Conservation (phyloP, 2,888 invertebrate species). For the Nemotelus pantherinus region DNA sequence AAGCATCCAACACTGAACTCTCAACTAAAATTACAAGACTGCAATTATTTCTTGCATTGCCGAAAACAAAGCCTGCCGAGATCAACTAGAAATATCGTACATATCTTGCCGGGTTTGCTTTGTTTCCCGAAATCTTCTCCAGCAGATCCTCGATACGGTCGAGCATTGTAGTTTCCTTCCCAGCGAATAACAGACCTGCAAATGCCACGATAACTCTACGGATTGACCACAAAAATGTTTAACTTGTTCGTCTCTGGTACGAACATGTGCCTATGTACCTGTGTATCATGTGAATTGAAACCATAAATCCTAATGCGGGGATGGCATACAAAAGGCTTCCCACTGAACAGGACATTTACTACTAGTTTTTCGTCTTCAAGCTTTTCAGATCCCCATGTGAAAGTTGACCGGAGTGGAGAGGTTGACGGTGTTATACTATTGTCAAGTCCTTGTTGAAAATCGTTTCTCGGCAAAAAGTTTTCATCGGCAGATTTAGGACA, state of each 20-base stretch:
- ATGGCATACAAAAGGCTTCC: conserved; percentile 16
- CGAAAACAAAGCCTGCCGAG: too few species aligned
- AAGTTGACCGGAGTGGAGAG: background rate
- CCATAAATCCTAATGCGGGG: conserved; percentile 32
- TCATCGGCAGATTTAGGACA: conserved; percentile 26
- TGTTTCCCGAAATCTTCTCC: too few species aligned
- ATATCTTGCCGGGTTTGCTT: too few species aligned
- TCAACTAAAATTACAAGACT: too few species aligned
- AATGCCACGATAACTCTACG: conserved; percentile 19
- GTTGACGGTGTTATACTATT: conserved; percentile 20
- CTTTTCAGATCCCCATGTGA: background rate
- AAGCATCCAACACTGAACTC: too few species aligned
- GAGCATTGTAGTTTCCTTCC: background rate
- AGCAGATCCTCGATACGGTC: background rate
- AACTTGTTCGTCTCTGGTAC: conserved; percentile 3
- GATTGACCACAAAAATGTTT: conserved; percentile 26
- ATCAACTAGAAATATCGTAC: too few species aligned
- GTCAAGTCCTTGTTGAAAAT: conserved; percentile 30
- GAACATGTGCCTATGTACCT: conserved; percentile 18
- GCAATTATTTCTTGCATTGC: too few species aligned
- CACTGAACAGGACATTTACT: conserved; percentile 20
- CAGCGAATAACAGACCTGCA: background rate
- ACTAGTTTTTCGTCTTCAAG: background rate
- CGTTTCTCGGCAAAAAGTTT: conserved; percentile 15
- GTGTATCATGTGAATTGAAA: conserved; percentile 33